Percentiles rank a stretch among this genome's conserved stretches.
These are phyloP conservation scores for Tringa solitaria DNA, from an alignment of 2,113 vertebrate genomes.

Conservation along the genomic window DNA sequence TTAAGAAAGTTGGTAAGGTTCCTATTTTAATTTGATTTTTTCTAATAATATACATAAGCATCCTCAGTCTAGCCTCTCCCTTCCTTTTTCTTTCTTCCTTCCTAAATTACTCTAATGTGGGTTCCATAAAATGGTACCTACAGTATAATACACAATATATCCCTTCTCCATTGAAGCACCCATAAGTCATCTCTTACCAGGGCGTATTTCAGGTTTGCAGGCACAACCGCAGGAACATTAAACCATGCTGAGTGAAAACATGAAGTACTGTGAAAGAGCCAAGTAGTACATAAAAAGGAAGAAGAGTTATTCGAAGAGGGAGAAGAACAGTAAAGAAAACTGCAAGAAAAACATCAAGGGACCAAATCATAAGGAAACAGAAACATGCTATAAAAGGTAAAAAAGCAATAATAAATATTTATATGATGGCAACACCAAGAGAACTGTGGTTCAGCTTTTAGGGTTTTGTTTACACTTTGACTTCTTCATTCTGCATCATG, in stretches of 20 bases:
- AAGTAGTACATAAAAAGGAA: not conserved
- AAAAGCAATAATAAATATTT: not conserved
- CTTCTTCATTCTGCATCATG: not conserved
- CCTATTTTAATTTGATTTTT: not conserved
- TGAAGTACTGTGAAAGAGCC: not conserved
- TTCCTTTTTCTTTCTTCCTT: not conserved
- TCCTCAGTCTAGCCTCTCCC: not conserved
- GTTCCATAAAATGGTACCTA: not conserved
- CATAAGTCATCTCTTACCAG: not conserved
- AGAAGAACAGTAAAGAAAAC: not conserved
- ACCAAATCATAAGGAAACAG: not conserved
- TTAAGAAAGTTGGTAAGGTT: not conserved
- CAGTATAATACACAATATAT: not conserved
- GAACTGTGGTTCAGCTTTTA: not conserved
- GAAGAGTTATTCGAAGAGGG: not conserved
- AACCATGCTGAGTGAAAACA: not conserved
- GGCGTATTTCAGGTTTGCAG: not conserved
- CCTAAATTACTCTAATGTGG: not conserved
- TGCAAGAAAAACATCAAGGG: not conserved
- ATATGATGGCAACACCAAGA: not conserved
- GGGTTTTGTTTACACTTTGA: not conserved
- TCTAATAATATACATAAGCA: not conserved
- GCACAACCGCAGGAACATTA: not conserved
- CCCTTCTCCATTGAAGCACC: not conserved
- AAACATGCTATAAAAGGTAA: not conserved